Base-by-base conservation (phyloP, 2,113 vertebrate species). In the Sus scrofa region DNA sequence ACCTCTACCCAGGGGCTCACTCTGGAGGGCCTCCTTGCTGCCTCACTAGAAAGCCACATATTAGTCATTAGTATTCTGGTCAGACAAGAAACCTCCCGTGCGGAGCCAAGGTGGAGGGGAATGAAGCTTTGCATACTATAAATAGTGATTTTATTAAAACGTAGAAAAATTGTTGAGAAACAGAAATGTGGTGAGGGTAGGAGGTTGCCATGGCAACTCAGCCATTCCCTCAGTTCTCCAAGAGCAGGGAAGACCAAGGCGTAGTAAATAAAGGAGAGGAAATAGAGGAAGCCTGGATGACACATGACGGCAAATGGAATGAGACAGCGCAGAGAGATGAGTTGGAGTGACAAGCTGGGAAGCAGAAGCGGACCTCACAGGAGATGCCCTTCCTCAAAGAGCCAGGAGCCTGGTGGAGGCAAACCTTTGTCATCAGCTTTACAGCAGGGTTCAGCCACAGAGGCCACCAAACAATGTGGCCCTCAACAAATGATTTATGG, bases 101-200 rank as follows among this genome's bases (percentile, higher is more conserved):
- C 95, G 65, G 92, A 94, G 93, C 93, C 32, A 86, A 14, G 5
- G 63, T n/a, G 65, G 67, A 87, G 92, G 60, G 65, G 54, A 89
- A 20, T 58, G 81, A 58, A 77, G 97, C 70, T 71, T 86, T 77
- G 65, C 30, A 15, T 50, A 37, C 96, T 96, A 96, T 95, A 97
- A 97, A 98, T 98, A 97, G 97, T 50, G 62, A 91, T 83, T 92
- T 96, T 97, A 97, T 98, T 98, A 98, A 97, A 98, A 96, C 92
- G 94, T 75, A 91, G 85, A 90, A 92, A 97, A 94, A 95, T 60
- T 68, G 95, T 95, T 95, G 94, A 97, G 93, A 91, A 96, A 95
- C 54, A 39, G 75, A 70, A 95, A 82, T 88, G 94, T 68, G 44
- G 34, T 94, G 52, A 58, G 88, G 94, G 82, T 65, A 83, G 71